Conservation (phyloP, 2,888 invertebrate species). For the Seladonia tumulorum region DNA sequence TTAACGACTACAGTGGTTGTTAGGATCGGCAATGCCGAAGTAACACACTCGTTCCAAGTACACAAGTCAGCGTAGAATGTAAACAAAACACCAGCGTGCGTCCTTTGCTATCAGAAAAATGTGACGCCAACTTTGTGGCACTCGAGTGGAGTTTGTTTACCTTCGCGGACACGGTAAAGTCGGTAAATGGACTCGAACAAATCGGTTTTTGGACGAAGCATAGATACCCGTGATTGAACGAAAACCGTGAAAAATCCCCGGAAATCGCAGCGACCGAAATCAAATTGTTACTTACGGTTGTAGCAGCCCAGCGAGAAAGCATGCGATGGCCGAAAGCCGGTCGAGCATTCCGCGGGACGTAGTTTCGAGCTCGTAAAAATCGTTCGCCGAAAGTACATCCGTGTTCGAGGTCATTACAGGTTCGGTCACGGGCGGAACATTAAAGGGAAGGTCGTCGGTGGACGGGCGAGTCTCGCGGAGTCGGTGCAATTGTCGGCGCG, state of each 20-base stretch:
- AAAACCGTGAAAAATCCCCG: not conserved
- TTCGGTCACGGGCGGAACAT: conserved; percentile 36
- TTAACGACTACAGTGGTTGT: no score
- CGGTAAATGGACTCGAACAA: no score
- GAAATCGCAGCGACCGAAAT: not conserved
- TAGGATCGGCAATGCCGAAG: no score
- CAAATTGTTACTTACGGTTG: not conserved
- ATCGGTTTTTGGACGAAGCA: no score
- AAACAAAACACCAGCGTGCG: no score
- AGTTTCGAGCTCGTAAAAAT: conserved; percentile 26
- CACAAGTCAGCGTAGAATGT: no score
- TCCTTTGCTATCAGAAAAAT: no score
- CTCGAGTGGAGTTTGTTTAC: no score
- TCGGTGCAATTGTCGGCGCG: conserved; percentile 60
- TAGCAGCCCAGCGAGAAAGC: not conserved
- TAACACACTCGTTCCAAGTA: no score
- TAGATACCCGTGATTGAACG: not conserved
- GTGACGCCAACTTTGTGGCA: no score
- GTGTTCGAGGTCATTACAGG: conserved; percentile 27
- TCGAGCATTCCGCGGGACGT: conserved; percentile 4
- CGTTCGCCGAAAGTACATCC: conserved; percentile 27
- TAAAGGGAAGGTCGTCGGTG: conserved; percentile 49
- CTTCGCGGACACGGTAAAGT: no score
- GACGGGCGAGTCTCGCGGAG: conserved; percentile 15
- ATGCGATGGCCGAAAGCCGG: not conserved